phyloP scores from a whole-genome alignment of 1,140 invertebrate genomes.

The Heterodera schachtii region DNA sequence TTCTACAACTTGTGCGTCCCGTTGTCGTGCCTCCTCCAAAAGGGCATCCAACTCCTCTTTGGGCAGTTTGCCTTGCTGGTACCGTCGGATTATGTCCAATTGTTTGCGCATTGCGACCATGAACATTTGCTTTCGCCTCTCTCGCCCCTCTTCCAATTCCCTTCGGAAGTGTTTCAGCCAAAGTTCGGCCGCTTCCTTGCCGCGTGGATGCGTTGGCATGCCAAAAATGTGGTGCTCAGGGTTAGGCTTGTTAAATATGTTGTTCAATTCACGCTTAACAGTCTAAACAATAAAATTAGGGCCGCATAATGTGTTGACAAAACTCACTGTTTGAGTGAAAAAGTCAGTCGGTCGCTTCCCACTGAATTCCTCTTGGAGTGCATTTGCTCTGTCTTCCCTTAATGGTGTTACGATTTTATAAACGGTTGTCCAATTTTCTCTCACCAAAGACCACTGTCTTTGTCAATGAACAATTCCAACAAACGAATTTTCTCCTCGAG shows the following conservation, averaged over 20 bases:
- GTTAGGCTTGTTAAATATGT: slow-evolving; percentile 27
- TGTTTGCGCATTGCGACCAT: slow-evolving; percentile 23
- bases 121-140: slow-evolving; percentile 30
- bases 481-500: slow-evolving; percentile 30
- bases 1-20: slow-evolving; percentile 20
- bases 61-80: slow-evolving; percentile 30
- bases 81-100: slow-evolving; percentile 26
- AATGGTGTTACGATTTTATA: neutral
- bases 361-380: slow-evolving; percentile 26
- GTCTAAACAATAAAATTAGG: slow-evolving; percentile 4
- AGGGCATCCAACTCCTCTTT: slow-evolving; percentile 24
- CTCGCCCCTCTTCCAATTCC: slow-evolving; percentile 14
- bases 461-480: slow-evolving; percentile 30
- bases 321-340: slow-evolving; percentile 19
- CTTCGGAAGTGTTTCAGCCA: slow-evolving; percentile 36
- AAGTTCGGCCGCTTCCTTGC: slow-evolving; percentile 40
- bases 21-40: slow-evolving; percentile 23
- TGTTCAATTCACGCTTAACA: slow-evolving; percentile 21
- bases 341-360: slow-evolving; percentile 17
- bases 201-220: slow-evolving; percentile 31
- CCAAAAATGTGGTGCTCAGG: slow-evolving; percentile 35
- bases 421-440: neutral
- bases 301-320: neutral
- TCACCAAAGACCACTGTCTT: slow-evolving; percentile 15
- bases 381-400: slow-evolving; percentile 23